phyloP scores from a whole-genome alignment of 2,113 vertebrate species.

The Bos javanicus region DNA sequence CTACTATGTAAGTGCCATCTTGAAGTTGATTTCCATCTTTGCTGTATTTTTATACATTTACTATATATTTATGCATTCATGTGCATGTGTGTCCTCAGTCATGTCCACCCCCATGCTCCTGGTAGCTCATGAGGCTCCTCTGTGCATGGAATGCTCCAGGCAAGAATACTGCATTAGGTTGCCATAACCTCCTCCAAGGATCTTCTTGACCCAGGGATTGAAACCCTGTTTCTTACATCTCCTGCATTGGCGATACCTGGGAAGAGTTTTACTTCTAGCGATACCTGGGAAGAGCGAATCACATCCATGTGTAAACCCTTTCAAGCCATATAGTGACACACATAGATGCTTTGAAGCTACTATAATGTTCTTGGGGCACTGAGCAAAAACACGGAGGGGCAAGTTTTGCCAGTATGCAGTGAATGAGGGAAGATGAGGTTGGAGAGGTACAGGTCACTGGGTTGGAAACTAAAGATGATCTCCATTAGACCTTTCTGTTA shows the following conservation, averaged over 20 bases:
- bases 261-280: neutral
- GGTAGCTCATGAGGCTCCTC: neutral
- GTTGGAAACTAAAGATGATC: neutral
- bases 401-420: neutral
- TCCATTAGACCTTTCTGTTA: neutral
- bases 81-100: neutral
- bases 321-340: neutral
- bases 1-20: neutral
- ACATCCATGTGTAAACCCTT: neutral
- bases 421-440: neutral
- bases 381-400: neutral
- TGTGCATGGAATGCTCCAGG: neutral
- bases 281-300: neutral
- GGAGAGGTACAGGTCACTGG: neutral
- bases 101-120: neutral
- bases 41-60: neutral
- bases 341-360: neutral
- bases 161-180: neutral
- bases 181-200: neutral
- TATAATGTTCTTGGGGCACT: neutral
- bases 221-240: neutral
- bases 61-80: neutral
- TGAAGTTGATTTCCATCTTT: neutral
- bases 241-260: neutral
- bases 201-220: neutral